A percentile compares a stretch with the other conserved stretches of the same genome.
phyloP scores from a whole-genome alignment of 92 coral and sea anemone species.

The Epizoanthus illoricatus region DNA sequence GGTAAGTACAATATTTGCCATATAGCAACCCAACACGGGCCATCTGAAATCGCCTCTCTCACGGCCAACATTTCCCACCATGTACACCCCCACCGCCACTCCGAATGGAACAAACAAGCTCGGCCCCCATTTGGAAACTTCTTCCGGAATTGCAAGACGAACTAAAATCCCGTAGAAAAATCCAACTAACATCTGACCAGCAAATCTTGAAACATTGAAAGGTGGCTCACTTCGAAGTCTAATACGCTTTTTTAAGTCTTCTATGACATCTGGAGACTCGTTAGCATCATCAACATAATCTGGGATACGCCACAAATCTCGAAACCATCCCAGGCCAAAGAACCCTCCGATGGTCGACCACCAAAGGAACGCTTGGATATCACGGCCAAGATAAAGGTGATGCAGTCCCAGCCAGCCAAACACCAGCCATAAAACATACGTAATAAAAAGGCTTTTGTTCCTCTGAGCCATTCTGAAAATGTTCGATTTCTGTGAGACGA shows the following conservation, averaged over 20 bases:
- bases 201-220: conserved; percentile 80
- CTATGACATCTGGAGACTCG: conserved; percentile 66
- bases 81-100: conserved; percentile 92
- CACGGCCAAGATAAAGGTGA: conserved; percentile 93
- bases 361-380: conserved; percentile 96
- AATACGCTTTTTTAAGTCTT: conserved; percentile 71
- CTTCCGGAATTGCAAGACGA: conserved; percentile 93
- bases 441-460: conserved; percentile 78
- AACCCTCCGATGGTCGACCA: conserved; percentile 98
- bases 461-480: conserved; percentile 53
- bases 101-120: conserved; percentile 85
- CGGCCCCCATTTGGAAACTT: conserved; percentile 70
- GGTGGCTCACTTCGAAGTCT: conserved; percentile 78
- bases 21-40: conserved; percentile 71
- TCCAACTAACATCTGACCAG: conserved; percentile 97
- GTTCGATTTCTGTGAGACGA: no score
- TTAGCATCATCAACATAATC: conserved; percentile 96
- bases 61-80: conserved; percentile 95
- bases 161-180: conserved; percentile 91
- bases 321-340: conserved; percentile 96
- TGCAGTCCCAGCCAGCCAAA: conserved; percentile 98
- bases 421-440: conserved; percentile 85
- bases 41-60: conserved; percentile 91
- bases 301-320: conserved; percentile 98
- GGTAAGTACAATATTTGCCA: conserved; percentile 65